Base-by-base conservation (phyloP, 2,797 vertebrate species). In the Podarcis lilfordi region DNA sequence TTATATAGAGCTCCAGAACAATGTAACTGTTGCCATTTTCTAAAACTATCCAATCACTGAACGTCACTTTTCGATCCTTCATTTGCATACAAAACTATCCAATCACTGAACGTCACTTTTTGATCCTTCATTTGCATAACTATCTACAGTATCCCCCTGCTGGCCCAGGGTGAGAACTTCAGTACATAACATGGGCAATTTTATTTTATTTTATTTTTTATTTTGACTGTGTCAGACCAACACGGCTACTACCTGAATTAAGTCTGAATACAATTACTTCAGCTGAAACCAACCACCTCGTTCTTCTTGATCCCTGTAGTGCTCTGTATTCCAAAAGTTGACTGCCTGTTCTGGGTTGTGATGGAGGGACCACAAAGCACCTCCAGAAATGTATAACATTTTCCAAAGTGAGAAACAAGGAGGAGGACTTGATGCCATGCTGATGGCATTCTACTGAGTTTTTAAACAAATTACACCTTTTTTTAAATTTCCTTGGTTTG, bases 381-480 rank as follows among this genome's bases (percentile, higher is more conserved):
- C 50, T 74, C 19, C 72, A 6, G 81, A 40, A 92, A 13, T 11
- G 29, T 85, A 80, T 10, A 86, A 35, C 84, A 10, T 55, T 79
- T 17, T 80, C 3, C 76, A n/a, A 83, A 80, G 64, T 35, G 76
- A 35, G n/a, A 66, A 84, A 85, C 8, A 8, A 10, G 17, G 82
- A 6, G 35, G 15, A 77, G 45, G 35, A 17, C 15, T 8, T 71
- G 40, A 55, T 68, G 3, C 25, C 50, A 37, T 77, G 19, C 71
- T 17, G 29, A 27, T 15, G 81, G 27, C n/a, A 43, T 80, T 32
- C 11, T n/a, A 55, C 78, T 86, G 68, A 83, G 17, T 82, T 89
- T 91, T 92, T 50, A 61, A 89, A 90, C 89, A 88, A 88, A 89
- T 83, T 75, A 43, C 35, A 43, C 15, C 1, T 90, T 86, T 90